Conservation (phyloP, 2,797 vertebrate species). For the Oreochromis grahami region DNA sequence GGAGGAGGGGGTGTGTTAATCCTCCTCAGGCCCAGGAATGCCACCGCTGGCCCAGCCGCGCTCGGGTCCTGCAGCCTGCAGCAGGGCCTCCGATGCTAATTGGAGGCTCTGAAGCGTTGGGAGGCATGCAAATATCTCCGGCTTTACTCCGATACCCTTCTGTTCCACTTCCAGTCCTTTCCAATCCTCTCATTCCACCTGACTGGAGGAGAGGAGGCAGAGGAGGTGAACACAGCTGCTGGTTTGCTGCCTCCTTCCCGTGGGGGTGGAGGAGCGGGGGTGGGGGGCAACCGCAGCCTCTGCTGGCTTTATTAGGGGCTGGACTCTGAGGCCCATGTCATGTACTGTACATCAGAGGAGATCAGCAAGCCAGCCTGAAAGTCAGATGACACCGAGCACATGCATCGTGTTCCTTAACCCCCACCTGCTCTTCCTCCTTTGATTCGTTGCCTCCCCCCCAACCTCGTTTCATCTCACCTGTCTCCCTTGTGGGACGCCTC, state of each 20-base stretch:
- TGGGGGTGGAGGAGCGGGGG: conserved; percentile 46
- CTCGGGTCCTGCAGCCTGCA: conserved; percentile 30
- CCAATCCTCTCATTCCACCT: conserved; percentile 89
- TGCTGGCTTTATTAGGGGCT: conserved; percentile 82
- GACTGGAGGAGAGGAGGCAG: conserved; percentile 73
- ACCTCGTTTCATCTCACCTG: neutral
- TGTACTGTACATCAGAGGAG: conserved; percentile 92
- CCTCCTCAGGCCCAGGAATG: conserved; percentile 54
- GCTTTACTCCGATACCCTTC: conserved; percentile 68
- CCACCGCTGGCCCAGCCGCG: conserved; percentile 29
- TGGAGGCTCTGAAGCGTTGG: conserved; percentile 65
- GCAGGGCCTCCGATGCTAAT: conserved; percentile 55
- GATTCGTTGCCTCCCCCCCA: neutral
- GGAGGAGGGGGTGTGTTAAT: conserved; percentile 40
- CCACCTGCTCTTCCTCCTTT: neutral
- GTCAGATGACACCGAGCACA: conserved; percentile 89
- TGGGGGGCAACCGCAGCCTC: conserved; percentile 43
- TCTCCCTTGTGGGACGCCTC: neutral
- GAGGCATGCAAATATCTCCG: conserved; percentile 68
- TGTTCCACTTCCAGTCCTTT: conserved; percentile 71
- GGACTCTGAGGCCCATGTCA: conserved; percentile 84
- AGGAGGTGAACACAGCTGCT: conserved; percentile 77
- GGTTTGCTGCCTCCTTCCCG: conserved; percentile 67
- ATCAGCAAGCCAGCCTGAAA: conserved; percentile 87
- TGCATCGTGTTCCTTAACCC: conserved; percentile 56